These are phyloP conservation scores for Eilema sororculum DNA, from an alignment of 2,888 invertebrate genomes.

Conservation along the genomic window DNA sequence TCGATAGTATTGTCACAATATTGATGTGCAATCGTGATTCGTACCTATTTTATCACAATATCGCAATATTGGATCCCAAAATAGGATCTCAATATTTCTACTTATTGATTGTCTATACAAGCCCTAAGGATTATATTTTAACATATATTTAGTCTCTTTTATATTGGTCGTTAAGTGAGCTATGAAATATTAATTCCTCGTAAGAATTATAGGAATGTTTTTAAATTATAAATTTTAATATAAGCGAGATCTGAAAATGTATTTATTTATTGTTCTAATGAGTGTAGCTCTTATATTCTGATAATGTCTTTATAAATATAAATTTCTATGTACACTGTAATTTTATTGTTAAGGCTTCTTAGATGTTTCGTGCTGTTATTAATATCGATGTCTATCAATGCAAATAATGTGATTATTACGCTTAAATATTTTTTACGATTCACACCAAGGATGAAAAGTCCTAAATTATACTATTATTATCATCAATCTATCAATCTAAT, in stretches of 20 bases:
- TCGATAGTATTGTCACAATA: background rate
- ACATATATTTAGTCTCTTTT: conserved; percentile 16
- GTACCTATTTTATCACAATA: no score
- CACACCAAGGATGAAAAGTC: conserved; percentile 27
- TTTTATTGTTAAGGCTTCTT: conserved; percentile 59
- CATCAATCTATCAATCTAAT: background rate
- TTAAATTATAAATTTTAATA: conserved; percentile 38
- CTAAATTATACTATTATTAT: background rate
- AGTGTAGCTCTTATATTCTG: conserved; percentile 65
- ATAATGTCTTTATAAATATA: conserved; percentile 64
- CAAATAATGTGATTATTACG: conserved; percentile 72
- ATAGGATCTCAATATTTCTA: no score
- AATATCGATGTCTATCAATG: conserved; percentile 62
- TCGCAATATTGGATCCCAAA: no score
- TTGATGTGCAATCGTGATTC: no score
- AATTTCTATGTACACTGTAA: conserved; percentile 59
- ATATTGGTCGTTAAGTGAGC: conserved; percentile 28
- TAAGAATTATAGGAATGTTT: conserved; percentile 34
- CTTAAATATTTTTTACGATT: conserved; percentile 53
- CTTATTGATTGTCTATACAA: no score
- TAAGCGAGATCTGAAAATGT: conserved; percentile 44
- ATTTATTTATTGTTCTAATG: conserved; percentile 65
- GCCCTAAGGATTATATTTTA: conserved; percentile 14
- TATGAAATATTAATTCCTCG: conserved; percentile 34
- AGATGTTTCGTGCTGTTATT: conserved; percentile 61